Evolutionary conservation across 2,888 invertebrate genomes (phyloP), one percentile per base, ranked within the genome.

Genomic region (Sericinus montela): DNA sequence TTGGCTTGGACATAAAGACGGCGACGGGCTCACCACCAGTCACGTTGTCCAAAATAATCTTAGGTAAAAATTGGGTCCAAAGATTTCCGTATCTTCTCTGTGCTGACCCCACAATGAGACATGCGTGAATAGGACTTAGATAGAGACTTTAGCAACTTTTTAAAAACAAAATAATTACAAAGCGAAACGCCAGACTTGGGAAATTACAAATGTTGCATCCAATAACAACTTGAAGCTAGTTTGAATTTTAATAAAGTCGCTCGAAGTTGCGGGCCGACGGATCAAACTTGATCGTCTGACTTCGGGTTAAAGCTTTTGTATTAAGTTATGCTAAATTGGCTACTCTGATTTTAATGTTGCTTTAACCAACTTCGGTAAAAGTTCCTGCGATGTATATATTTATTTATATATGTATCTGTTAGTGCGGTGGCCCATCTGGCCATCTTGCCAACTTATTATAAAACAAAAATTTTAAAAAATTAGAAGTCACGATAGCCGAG

Each of bases 281-380:
- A 52, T 54, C 38, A 43, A 45, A 52, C 45, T 55, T 50, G 49
- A 48, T 38, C 56, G 57, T 53, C 58, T 39, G 59, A 54, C 54
- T 53, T 57, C 49, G 57, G 56, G 59, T 55, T 57, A 53, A 56
- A 48, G 54, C 62, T 60, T 60, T 56, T 62, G 58, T 65, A 62
- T 59, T 62, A 62, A 67, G 61, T 65, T 58, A 68, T 53, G 58
- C 50, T 63, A 59, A 67, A 65, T 60, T 55, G 54, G 52, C 54
- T 55, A 50, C 52, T 53, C 41, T 45, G 53, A 52, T 56, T 54
- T 57, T 55, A 53, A 55, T 56, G 51, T 49, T 45, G 29, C 49
- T 49, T 36, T 36, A 45, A 40, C 25, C 43, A 39, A 34, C 15
- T 35, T 40, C 11, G 29, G 19, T 1, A 1, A 30, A 37, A 19